These are phyloP conservation scores for Columba guinea DNA, from an alignment of 2,797 vertebrate genomes.

Conservation along the genomic window DNA sequence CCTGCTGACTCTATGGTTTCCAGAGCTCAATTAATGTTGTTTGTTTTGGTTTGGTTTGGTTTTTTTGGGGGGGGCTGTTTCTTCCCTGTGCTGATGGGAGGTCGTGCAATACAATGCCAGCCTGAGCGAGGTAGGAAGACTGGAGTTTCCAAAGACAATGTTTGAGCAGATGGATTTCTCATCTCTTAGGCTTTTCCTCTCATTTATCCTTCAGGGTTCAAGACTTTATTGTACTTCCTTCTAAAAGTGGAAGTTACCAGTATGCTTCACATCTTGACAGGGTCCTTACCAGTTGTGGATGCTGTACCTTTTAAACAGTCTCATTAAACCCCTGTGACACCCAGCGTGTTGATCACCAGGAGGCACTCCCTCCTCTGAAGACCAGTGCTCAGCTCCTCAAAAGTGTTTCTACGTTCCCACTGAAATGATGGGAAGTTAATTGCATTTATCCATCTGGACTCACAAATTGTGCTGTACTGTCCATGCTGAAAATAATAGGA, in stretches of 20 bases:
- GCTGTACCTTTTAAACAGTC: neutral
- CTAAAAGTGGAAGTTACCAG: neutral
- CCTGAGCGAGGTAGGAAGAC: neutral
- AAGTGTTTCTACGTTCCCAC: neutral
- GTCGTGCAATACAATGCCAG: too few species aligned
- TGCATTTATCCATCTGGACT: slow-evolving; percentile 9
- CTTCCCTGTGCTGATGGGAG: neutral
- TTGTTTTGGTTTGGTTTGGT: too few species aligned
- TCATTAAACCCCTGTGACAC: neutral
- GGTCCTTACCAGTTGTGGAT: neutral
- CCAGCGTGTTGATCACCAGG: neutral
- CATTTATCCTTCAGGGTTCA: neutral
- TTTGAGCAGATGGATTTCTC: neutral
- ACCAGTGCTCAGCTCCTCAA: neutral
- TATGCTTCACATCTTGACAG: neutral
- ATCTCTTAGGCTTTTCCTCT: neutral
- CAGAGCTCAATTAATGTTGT: neutral
- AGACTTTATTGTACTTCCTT: neutral
- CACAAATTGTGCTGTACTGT: neutral
- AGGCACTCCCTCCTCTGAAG: neutral
- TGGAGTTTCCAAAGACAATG: neutral
- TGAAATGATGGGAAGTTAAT: neutral
- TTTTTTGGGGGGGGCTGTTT: neutral
- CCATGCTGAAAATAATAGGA: neutral
- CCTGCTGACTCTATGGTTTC: neutral